Base-by-base conservation (phyloP, 2,797 vertebrate species). In the Varecia variegata region DNA sequence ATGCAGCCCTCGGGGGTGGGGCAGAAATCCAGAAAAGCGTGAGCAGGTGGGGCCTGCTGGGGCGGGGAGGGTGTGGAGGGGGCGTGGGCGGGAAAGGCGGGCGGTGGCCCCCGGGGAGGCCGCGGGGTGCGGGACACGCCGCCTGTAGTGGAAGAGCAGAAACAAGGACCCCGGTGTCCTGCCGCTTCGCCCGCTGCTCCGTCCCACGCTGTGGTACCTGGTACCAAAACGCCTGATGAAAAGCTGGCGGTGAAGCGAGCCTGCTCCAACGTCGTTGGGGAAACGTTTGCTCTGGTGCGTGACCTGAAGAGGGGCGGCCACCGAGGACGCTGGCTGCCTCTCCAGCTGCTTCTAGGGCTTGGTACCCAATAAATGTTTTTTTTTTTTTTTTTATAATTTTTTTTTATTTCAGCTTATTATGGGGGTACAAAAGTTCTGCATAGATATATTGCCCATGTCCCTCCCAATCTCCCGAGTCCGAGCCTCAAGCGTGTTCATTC, bases 201-300 rank as follows among this genome's bases (percentile, higher is more conserved):
- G 25, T n/a, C 84, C 30, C 25, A 17, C 50, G 10, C 11, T 2
- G 50, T 2, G 17, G 54, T 20, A 13, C 84, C 32, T 73, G 25
- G 27, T 11, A 47, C 50, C 30, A 45, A 32, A 40, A 47, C 7
- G 52, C 40, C 52, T 27, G 30, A 20, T 7, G 18, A 38, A 80
- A 68, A 18, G 8, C 56, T 15, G 18, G 47, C 6, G 0, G 2
- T 23, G 20, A 27, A 27, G 25, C 25, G 13, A 62, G 47, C n/a
- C 47, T 45, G 12, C 12, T 12, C 7, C 25, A 23, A 27, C 35
- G 35, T 0, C 3, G 6, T 15, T 14, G 30, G 20, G n/a, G 12
- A 60, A 47, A 14, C 1, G 45, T 13, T 5, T 5, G 23, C 0
- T 0, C 9, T 8, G 6, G 32, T 2, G 4, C 3, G 0, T 4